phyloP scores from a whole-genome alignment of 2,888 invertebrate genomes.

The Eueremaeus valkanovi region DNA sequence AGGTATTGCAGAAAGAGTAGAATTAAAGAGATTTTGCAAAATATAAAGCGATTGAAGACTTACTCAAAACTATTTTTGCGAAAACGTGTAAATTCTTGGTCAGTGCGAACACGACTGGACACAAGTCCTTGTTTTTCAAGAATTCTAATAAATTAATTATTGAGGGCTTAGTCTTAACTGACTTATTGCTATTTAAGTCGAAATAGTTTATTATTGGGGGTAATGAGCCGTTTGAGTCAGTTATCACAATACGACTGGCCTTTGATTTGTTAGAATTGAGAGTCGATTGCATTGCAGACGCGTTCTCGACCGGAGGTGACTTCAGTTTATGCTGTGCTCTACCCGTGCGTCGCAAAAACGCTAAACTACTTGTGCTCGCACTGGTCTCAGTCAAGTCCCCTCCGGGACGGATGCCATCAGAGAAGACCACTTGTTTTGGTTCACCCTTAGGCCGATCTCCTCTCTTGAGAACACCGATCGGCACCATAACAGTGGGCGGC shows the following conservation, averaged over 20 bases:
- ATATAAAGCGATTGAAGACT: constrained; percentile 53
- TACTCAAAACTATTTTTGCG: constrained; percentile 69
- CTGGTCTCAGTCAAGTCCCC: constrained; percentile 69
- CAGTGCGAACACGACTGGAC: constrained; percentile 66
- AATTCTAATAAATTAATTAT: constrained; percentile 35
- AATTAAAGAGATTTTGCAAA: constrained; percentile 10
- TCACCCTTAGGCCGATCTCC: constrained; percentile 56
- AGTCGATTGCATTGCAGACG: not conserved
- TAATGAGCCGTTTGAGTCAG: constrained; percentile 50
- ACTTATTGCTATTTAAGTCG: constrained; percentile 25
- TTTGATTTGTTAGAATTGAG: constrained; percentile 30
- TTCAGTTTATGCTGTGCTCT: constrained; percentile 36
- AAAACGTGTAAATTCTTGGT: constrained; percentile 69
- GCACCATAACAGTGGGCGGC: constrained; percentile 73
- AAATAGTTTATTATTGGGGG: constrained; percentile 50
- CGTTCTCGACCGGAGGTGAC: constrained; percentile 34
- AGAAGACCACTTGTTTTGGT: constrained; percentile 76
- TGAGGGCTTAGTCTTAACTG: constrained; percentile 28
- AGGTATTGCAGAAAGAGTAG: constrained; percentile 18
- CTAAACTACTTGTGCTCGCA: not conserved
- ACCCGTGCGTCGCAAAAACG: constrained; percentile 4
- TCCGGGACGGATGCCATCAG: constrained; percentile 81
- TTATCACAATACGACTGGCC: constrained; percentile 42
- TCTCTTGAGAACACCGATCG: constrained; percentile 73
- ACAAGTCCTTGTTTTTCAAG: constrained; percentile 52